Conservation (phyloP, 2,888 invertebrate genomes). For the Drosophila diplacantha region DNA sequence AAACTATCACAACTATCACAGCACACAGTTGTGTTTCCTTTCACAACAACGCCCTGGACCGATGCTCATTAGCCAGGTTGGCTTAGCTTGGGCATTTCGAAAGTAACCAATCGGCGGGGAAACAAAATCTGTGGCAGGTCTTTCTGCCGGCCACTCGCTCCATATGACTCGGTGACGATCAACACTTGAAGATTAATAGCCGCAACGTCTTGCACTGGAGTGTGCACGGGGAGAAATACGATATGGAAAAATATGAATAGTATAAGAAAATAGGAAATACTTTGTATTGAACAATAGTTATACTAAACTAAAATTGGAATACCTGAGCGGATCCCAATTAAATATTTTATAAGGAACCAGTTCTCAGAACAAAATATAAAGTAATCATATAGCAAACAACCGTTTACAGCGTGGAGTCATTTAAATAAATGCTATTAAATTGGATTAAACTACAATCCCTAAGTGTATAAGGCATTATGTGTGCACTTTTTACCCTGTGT, state of each 20-base stretch:
- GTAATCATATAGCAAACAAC: background rate
- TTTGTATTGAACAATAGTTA: background rate
- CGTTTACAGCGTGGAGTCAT: background rate
- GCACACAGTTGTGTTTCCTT: slow-evolving; percentile 50
- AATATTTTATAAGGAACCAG: background rate
- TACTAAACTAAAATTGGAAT: background rate
- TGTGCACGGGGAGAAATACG: slow-evolving; percentile 7
- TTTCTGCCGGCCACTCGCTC: slow-evolving; percentile 27
- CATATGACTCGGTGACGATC: slow-evolving; percentile 35
- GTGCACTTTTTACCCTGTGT: background rate
- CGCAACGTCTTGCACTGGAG: slow-evolving; percentile 30
- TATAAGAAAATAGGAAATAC: background rate
- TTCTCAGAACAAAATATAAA: background rate
- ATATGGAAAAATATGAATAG: background rate
- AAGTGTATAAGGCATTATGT: background rate
- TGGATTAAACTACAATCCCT: background rate
- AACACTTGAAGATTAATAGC: slow-evolving; percentile 59
- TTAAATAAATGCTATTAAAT: background rate
- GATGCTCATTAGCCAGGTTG: slow-evolving; percentile 58
- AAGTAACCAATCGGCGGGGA: slow-evolving; percentile 55
- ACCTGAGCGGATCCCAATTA: too few relatives aligned
- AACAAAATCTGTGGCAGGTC: slow-evolving; percentile 41
- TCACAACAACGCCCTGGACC: slow-evolving; percentile 66
- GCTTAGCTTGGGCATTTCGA: slow-evolving; percentile 50
- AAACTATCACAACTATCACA: slow-evolving; percentile 41